phyloP scores from a whole-genome alignment of 2,113 vertebrate genomes.

The Setophaga kirtlandii region DNA sequence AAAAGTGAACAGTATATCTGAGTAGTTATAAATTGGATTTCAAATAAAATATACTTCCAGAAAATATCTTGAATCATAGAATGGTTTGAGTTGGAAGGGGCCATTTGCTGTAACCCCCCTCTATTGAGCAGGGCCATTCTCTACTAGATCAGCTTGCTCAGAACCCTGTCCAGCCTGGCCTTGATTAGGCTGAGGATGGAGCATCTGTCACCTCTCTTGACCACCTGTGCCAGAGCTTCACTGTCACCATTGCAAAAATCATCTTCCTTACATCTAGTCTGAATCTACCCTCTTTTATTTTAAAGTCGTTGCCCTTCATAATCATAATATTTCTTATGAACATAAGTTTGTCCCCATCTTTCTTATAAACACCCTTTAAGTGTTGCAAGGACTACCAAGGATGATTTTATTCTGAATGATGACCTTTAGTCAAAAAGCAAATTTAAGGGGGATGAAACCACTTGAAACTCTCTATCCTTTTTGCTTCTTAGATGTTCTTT shows the following conservation, averaged over 20 bases:
- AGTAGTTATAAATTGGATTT: not conserved
- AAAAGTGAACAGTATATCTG: not conserved
- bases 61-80: not conserved
- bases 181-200: not conserved
- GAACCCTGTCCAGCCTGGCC: not conserved
- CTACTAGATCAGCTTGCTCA: not conserved
- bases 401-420: not conserved
- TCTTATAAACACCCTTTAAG: not conserved
- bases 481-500: not conserved
- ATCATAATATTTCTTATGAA: not conserved
- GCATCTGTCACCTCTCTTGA: not conserved
- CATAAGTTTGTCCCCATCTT: not conserved
- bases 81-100: not conserved
- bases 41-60: not conserved
- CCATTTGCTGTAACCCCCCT: not conserved
- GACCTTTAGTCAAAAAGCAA: not conserved
- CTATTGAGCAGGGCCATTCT: not conserved
- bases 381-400: not conserved
- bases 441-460: not conserved
- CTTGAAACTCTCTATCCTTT: not conserved
- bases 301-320: not conserved
- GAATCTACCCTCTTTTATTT: not conserved
- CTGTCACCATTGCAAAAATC: not conserved
- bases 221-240: not conserved
- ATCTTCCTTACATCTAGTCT: not conserved